Evolutionary conservation across 2,797 vertebrate genomes (phyloP).

Genomic region (Antrozous pallidus): DNA sequence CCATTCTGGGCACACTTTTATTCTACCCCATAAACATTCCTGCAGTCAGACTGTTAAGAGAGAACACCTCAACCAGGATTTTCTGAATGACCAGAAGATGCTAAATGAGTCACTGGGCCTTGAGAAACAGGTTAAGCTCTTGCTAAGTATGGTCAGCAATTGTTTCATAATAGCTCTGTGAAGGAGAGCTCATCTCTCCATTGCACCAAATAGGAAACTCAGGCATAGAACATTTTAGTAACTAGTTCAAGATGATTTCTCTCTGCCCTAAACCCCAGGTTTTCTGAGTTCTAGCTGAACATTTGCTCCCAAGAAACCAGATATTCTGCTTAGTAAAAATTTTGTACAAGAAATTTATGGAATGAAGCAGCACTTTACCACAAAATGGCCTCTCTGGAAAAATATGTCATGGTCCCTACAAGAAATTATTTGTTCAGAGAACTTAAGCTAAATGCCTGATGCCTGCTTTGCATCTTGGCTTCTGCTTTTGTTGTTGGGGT

Average conservation of each 20-base stretch:
- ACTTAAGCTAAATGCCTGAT: not conserved
- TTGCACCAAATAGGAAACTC: not conserved
- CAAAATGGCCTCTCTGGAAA: conserved; percentile 33
- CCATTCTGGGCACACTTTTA: not conserved
- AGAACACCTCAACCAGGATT: not conserved
- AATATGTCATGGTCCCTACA: not conserved
- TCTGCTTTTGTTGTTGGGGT: conserved; percentile 27
- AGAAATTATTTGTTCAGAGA: not conserved
- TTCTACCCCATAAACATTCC: not conserved
- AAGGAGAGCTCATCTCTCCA: not conserved
- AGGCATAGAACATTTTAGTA: not conserved
- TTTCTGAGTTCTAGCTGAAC: not conserved
- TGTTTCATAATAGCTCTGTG: rapidly evolving
- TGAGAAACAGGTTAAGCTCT: not conserved
- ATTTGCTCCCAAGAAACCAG: not conserved
- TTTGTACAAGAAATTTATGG: not conserved
- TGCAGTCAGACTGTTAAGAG: not conserved
- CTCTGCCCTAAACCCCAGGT: not conserved
- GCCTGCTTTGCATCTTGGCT: not conserved
- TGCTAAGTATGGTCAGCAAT: no score
- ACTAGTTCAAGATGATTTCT: not conserved
- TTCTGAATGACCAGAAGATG: not conserved
- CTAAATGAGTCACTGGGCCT: not conserved
- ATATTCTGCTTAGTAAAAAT: not conserved
- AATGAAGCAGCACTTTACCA: not conserved